Evolutionary conservation across 2,113 vertebrate genomes (phyloP), one percentile per base, ranked within the genome.

Genomic region (Microcebus jonahi): DNA sequence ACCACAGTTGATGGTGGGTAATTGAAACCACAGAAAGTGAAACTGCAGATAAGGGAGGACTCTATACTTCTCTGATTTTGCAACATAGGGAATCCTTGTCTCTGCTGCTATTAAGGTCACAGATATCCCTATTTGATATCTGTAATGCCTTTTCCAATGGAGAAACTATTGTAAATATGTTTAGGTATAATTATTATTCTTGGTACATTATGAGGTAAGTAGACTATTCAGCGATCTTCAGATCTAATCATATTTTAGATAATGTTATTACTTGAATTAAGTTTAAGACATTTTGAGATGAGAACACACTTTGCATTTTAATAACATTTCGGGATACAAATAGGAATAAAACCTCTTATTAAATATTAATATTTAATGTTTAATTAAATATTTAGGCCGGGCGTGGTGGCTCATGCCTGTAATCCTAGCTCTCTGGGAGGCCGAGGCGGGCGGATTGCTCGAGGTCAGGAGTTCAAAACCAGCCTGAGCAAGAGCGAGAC

Each of bases 251-350:
- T 82, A 12, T 59, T 91, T 15, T 63, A 48, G 42, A 84, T 55
- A 83, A 27, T 7, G 48, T 75, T 36, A 92, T 13, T 25, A 10
- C 57, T 80, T 95, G 79, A 96, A 77, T 95, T 94, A 81, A 94
- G 67, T 87, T 96, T 95, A 81, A 95, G 83, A 83, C 25, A 83
- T 94, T 95, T 87, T 81, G 8, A 34, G n/a, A 71, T 68, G 42
- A 92, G 92, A 92, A 23, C 75, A 3, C 53, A 81, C 48, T 97
- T 94, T 89, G 20, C 21, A 90, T 95, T 90, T 79, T 92, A 83
- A 70, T 94, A 81, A 71, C 11, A 81, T 23, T 95, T 95, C 34
- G 36, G n/a, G 2, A 50, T 83, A 31, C 75, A 39, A 87, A 23
- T 86, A 89, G 18, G 39, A 84, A n/a, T 76, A 67, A 93, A 84